Conservation (phyloP, 92 coral and sea anemone species). For the Porites evermanni region DNA sequence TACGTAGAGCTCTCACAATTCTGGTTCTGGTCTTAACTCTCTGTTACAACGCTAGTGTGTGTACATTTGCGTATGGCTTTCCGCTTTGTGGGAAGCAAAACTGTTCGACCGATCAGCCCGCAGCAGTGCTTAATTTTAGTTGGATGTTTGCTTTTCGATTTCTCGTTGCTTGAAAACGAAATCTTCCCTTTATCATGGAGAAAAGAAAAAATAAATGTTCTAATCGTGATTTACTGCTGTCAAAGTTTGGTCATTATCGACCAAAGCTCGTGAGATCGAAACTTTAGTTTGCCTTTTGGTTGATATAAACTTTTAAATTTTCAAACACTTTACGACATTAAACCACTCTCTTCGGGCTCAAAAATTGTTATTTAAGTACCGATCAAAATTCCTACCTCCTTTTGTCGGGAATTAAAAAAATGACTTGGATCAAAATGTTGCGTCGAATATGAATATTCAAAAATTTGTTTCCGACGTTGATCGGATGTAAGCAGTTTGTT, state of each 20-base stretch:
- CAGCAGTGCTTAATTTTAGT: background rate
- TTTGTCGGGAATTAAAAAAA: slow-evolving; percentile 15
- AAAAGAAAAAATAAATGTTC: background rate
- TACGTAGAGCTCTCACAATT: slow-evolving; percentile 1
- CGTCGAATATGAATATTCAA: slow-evolving; percentile 42
- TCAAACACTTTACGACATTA: slow-evolving; percentile 38
- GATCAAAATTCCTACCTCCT: slow-evolving; percentile 3
- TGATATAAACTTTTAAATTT: slow-evolving; percentile 53
- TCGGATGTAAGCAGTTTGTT: slow-evolving; percentile 19
- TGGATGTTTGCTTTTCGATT: slow-evolving; percentile 4
- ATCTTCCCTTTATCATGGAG: background rate
- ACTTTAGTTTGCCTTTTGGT: slow-evolving; percentile 60
- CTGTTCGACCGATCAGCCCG: background rate
- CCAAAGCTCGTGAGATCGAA: slow-evolving; percentile 28
- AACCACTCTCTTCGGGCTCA: background rate
- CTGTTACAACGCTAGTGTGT: background rate
- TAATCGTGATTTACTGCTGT: slow-evolving; percentile 41
- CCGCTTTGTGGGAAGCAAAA: slow-evolving; percentile 25
- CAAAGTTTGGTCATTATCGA: slow-evolving; percentile 31
- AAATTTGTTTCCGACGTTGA: slow-evolving; percentile 18
- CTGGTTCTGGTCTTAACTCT: background rate
- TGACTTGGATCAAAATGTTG: slow-evolving; percentile 22
- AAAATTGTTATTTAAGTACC: background rate
- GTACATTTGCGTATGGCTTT: slow-evolving; percentile 1
- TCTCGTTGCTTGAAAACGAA: slow-evolving; percentile 18